These are phyloP conservation scores for Lycodopsis pacificus DNA, from an alignment of 2,797 vertebrate genomes.

Conservation along the genomic window DNA sequence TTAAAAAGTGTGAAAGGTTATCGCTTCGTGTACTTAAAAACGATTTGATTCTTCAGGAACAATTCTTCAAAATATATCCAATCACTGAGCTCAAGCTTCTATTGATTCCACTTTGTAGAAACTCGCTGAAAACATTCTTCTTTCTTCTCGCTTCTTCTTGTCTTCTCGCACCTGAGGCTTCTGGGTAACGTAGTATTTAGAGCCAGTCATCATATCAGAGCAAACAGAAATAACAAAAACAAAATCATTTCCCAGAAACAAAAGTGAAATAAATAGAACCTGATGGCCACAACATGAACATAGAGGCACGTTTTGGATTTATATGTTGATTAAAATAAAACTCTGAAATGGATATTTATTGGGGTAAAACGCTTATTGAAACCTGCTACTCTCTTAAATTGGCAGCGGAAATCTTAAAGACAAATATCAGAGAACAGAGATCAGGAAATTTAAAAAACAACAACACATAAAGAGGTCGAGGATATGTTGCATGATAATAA, in stretches of 20 bases:
- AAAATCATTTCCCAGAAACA: background rate
- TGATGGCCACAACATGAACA: too few relatives aligned
- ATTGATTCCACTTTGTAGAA: too few relatives aligned
- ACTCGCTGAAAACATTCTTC: background rate
- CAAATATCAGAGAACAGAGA: background rate
- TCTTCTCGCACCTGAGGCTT: background rate
- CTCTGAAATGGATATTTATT: background rate
- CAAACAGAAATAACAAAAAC: background rate
- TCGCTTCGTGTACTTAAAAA: too few relatives aligned
- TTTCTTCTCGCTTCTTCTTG: background rate
- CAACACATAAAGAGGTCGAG: slow-evolving; percentile 5
- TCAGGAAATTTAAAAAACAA: background rate
- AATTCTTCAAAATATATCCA: too few relatives aligned
- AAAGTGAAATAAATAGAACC: background rate
- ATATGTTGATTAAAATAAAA: background rate
- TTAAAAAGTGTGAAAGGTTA: too few relatives aligned
- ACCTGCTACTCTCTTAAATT: too few relatives aligned
- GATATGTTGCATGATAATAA: slow-evolving; percentile 24
- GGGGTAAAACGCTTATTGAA: background rate
- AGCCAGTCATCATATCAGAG: background rate
- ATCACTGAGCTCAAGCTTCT: background rate
- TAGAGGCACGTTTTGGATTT: background rate
- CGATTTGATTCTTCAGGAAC: too few relatives aligned
- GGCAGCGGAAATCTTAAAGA: background rate
- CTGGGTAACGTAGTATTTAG: background rate